Evolutionary conservation across 2,888 invertebrate genomes (phyloP), one percentile per base, ranked within the genome.

Genomic region (Lissonota sp.): DNA sequence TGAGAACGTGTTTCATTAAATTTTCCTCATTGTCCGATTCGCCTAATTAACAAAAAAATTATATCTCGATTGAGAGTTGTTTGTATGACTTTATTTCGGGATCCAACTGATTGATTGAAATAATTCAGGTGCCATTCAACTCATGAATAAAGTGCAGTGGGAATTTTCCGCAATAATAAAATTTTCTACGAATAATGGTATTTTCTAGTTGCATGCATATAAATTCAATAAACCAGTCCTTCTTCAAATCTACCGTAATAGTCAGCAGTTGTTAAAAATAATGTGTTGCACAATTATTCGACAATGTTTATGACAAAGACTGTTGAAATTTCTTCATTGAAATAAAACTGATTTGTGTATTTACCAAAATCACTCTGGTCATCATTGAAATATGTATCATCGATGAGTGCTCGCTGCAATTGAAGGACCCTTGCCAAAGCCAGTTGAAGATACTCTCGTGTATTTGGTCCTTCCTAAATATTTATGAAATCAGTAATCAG

Each of bases 21-120:
- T 91, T 89, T 55, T 91, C 91, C 10, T 91, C 91, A 80, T 84
- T 88, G 40, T 90, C 89, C 4, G 88, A 88, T 37, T 88, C 89
- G 6, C 87, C 91, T 91, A 73, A 0, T 62, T 26, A 66, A 72
- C 37, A 71, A 72, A 63, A 26, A 49, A 58, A 53, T 53, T 53
- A 12, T 5, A 12, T 6, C 26, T 26, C 26, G 26, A 26, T 26
- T 26, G 26, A 26, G 26, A 3, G 26, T 26, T 26, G 26, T 26
- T 26, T 26, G 26, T 26, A 26, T 3, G 3, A 26, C n/a, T 26
- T 26, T 1, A 26, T 3, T 26, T 26, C 1, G 26, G 26, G 26
- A 26, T 26, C 26, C 3, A 26, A 26, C 3, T 3, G 26, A 26
- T 2, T 3, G 26, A 26, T 3, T 26, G 26, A 3, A 26, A 26